A percentile compares a stretch with the other conserved stretches of the same genome.
These are phyloP conservation scores for Sparidentex hasta DNA, from an alignment of 2,797 vertebrate genomes.

Conservation along the genomic window DNA sequence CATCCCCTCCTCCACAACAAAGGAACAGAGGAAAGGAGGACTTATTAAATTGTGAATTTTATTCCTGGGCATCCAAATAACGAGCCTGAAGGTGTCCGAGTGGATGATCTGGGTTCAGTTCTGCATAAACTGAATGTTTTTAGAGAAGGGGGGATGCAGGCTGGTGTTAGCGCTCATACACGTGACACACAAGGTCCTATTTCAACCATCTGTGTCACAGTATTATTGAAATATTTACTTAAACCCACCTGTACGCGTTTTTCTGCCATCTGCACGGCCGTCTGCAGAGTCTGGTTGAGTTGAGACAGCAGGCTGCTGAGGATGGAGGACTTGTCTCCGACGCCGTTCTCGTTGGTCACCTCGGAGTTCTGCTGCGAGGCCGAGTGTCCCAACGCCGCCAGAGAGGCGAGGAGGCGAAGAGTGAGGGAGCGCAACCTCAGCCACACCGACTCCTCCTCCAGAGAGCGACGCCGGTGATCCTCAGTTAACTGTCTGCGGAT, in stretches of 20 bases:
- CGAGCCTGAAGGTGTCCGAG: too few relatives aligned
- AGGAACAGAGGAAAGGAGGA: too few relatives aligned
- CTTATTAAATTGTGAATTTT: too few relatives aligned
- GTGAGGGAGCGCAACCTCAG: conserved; percentile 93
- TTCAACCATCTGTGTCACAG: too few relatives aligned
- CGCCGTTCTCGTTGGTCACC: conserved; percentile 91
- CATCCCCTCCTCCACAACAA: too few relatives aligned
- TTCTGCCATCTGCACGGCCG: conserved; percentile 87
- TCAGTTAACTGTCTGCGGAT: conserved; percentile 88
- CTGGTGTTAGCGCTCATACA: too few relatives aligned
- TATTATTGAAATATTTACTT: too few relatives aligned
- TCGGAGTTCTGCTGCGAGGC: conserved; percentile 90
- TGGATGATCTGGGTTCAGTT: too few relatives aligned
- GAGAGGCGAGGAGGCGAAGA: conserved; percentile 89
- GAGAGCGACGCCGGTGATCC: conserved; percentile 89
- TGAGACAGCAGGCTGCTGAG: conserved; percentile 88
- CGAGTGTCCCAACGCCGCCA: conserved; percentile 86
- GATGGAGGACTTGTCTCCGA: conserved; percentile 87
- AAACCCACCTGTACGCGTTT: conserved; percentile 70
- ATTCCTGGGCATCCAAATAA: too few relatives aligned
- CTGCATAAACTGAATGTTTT: too few relatives aligned
- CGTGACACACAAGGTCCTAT: too few relatives aligned
- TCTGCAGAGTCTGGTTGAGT: conserved; percentile 88
- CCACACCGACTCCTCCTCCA: conserved; percentile 95
- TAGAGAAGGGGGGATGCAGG: too few relatives aligned